Conservation (phyloP, 2,797 vertebrate species). For the Lacerta bilineata region DNA sequence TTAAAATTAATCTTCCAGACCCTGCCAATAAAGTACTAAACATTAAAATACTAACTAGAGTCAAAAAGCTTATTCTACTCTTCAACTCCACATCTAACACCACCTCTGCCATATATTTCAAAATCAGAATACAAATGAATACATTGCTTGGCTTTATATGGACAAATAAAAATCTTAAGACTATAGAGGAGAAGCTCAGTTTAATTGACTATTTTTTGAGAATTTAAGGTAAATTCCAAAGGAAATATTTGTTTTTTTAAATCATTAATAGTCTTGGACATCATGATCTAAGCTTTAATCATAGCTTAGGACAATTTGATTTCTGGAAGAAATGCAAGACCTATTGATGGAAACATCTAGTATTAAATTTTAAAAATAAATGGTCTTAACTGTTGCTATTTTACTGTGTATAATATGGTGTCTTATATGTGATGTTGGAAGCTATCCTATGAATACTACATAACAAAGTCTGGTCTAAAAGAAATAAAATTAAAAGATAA, state of each 20-base stretch:
- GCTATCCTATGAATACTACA: too few relatives aligned
- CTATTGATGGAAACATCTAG: neutral
- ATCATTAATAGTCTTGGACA: neutral
- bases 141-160: neutral
- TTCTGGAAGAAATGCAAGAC: neutral
- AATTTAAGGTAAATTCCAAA: neutral
- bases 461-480: too few relatives aligned
- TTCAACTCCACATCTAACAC: neutral
- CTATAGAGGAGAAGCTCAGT: neutral
- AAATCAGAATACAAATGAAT: neutral
- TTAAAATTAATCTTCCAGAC: neutral
- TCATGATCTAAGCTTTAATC: neutral
- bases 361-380: too few relatives aligned
- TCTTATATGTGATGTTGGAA: too few relatives aligned
- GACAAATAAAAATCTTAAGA: too few relatives aligned
- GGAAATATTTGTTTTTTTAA: neutral
- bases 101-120: neutral
- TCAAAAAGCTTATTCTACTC: neutral
- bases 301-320: neutral
- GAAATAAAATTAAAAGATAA: neutral
- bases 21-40: neutral
- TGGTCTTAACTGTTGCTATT: too few relatives aligned
- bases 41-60: slow-evolving; percentile 12
- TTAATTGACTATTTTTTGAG: neutral
- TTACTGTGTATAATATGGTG: too few relatives aligned